Conservation (phyloP, 2,113 vertebrate species). For the Eidolon helvum region DNA sequence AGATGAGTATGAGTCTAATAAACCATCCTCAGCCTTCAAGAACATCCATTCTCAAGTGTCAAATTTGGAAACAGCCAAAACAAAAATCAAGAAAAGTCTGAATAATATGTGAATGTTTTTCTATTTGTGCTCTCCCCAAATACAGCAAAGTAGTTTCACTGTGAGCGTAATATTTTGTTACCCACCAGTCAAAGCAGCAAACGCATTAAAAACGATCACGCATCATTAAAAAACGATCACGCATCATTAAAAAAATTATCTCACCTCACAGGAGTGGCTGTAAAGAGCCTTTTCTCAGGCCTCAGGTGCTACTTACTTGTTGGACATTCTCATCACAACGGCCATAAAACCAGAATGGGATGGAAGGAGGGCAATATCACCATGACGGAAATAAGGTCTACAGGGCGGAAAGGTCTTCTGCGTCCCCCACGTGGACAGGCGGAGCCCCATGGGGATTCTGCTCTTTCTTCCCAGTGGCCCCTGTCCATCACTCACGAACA, state of each 20-base stretch:
- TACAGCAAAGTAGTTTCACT: neutral
- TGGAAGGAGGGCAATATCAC: neutral
- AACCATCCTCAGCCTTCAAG: neutral
- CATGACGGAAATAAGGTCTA: neutral
- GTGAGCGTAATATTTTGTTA: neutral
- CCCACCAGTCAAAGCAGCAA: neutral
- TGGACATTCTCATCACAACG: neutral
- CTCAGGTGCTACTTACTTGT: neutral
- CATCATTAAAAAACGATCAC: neutral
- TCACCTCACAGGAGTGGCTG: neutral
- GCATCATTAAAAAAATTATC: neutral
- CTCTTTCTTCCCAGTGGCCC: neutral
- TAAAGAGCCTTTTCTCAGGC: neutral
- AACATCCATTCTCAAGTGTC: conserved; percentile 3
- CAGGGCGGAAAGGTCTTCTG: neutral
- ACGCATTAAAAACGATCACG: neutral
- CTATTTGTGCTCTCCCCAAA: neutral
- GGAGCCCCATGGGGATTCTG: neutral
- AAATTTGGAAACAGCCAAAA: neutral
- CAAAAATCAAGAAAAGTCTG: neutral
- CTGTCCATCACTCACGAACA: neutral
- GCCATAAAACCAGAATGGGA: neutral
- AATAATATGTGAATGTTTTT: neutral
- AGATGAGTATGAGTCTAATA: neutral
- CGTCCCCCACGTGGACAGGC: fast-evolving